A percentile compares a stretch with the other conserved stretches of the same genome.
Conservation (phyloP, 2,113 vertebrate genomes). For the Colossoma macropomum region DNA sequence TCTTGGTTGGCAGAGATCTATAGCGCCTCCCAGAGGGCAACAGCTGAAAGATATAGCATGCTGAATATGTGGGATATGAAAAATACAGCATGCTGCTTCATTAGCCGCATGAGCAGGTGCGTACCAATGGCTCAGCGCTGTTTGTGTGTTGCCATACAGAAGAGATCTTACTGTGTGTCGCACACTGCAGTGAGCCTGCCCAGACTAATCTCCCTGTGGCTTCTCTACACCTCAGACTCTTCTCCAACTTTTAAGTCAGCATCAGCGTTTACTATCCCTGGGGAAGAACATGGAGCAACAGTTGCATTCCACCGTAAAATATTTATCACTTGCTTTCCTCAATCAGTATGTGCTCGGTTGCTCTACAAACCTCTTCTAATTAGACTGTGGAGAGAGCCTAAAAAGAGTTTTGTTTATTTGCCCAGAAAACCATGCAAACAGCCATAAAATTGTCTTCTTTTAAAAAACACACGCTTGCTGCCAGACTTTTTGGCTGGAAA, state of each 20-base stretch:
- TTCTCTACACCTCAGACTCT: neutral
- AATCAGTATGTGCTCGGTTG: slow-evolving; percentile 21
- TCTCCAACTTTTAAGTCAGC: slow-evolving; percentile 45
- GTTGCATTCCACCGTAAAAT: slow-evolving; percentile 49
- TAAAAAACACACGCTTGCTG: neutral
- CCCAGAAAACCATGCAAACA: slow-evolving; percentile 25
- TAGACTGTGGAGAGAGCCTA: slow-evolving; percentile 35
- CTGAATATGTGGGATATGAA: neutral
- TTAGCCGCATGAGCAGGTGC: neutral
- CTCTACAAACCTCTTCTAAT: slow-evolving; percentile 40
- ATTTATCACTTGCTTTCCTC: slow-evolving; percentile 55
- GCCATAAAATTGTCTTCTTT: slow-evolving; percentile 17
- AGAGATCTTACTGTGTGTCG: slow-evolving; percentile 1
- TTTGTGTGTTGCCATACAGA: neutral
- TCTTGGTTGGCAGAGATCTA: no score
- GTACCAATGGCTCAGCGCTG: neutral
- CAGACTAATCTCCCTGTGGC: slow-evolving; percentile 25
- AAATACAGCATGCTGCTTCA: neutral
- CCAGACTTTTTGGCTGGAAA: neutral
- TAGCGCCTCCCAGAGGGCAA: no score
- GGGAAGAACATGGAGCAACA: slow-evolving; percentile 41
- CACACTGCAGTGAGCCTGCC: slow-evolving; percentile 5
- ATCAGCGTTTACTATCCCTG: slow-evolving; percentile 36
- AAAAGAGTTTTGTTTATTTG: slow-evolving; percentile 35
- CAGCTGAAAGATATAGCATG: no score